Base-by-base conservation (phyloP, 2,888 invertebrate species). In the Calameuta filiformis region DNA sequence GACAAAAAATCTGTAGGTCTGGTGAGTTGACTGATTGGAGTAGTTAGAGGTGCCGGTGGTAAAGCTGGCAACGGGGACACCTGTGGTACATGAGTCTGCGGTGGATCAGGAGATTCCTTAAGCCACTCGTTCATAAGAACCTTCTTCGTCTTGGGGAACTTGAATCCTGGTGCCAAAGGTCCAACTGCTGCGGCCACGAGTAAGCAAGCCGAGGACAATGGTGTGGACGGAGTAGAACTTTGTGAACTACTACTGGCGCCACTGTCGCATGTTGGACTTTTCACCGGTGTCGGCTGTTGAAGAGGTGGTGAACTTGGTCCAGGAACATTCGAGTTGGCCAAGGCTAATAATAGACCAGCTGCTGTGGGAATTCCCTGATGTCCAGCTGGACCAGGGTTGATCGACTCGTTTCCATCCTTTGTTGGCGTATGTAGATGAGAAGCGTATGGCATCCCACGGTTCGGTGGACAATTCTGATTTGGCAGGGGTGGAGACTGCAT, bases 61-160 rank as follows among this genome's bases (percentile, higher is more conserved):
- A 83, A 76, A 4, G 83, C 68, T 12, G 86, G 79, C n/a, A 84
- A 76, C 4, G 88, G 82, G 1, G 88, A 86, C 0, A 85, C 82
- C 40, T 80, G 83, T 1, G 78, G 69, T 37, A 83, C 85, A 23
- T 77, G 73, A 15, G 81, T 76, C 15, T 84, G 86, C 4, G 88
- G 83, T 15, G 89, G 85, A 79, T 94, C 93, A 68, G 94, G 95
- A 75, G 95, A 95, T 87, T 97, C 96, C 85, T 96, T 96, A 76
- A 97, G 92, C 98, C 98, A 98, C 89, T 97, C 97, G 81, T 96
- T 97, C 94, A 97, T 97, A 88, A 98, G 94, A 1, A 89, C 89
- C 91, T 98, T 98, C 92, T 98, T 98, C 0, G 98, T 98, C 92
- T 98, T 98, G 0, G 98, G 97, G 88, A 97, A 95, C 91, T 97